These are phyloP conservation scores for Schizotus pectinicornis DNA, from an alignment of 2,888 invertebrate species.

Conservation along the genomic window DNA sequence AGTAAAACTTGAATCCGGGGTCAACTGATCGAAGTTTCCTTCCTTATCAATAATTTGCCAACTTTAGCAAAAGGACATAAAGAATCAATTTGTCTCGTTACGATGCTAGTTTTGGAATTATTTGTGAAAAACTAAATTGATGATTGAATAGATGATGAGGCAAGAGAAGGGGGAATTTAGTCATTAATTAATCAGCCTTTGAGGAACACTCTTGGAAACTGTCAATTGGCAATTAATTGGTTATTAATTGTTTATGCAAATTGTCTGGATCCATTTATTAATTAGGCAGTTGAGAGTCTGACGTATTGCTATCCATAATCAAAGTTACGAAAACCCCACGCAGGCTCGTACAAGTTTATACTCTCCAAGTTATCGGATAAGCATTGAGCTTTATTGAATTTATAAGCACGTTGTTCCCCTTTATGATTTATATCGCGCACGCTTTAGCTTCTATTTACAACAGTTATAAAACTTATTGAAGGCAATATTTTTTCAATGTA, in stretches of 20 bases:
- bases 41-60: slow-evolving; percentile 12
- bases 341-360: slow-evolving; percentile 30
- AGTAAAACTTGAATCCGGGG: slow-evolving; percentile 9
- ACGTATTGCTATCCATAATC: neutral
- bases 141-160: too few species aligned
- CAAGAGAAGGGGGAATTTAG: too few species aligned
- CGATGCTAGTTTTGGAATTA: too few species aligned
- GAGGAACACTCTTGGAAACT: neutral
- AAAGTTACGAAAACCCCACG: slow-evolving; percentile 6
- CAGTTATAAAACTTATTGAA: slow-evolving; percentile 12
- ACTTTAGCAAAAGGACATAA: slow-evolving; percentile 13
- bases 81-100: slow-evolving; percentile 17
- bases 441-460: slow-evolving; percentile 17
- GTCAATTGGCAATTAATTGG: slow-evolving; percentile 3
- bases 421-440: slow-evolving; percentile 36
- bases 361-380: slow-evolving; percentile 35
- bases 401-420: slow-evolving; percentile 37
- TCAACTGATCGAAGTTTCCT: slow-evolving; percentile 5
- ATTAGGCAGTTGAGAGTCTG: neutral
- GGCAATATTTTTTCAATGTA: slow-evolving; percentile 1
- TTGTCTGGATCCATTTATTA: slow-evolving; percentile 1
- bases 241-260: slow-evolving; percentile 2
- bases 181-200: too few species aligned
- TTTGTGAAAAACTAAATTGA: too few species aligned
- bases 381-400: slow-evolving; percentile 39